These are phyloP conservation scores for Neoascia interrupta DNA, from an alignment of 2,888 invertebrate species.

Conservation along the genomic window DNA sequence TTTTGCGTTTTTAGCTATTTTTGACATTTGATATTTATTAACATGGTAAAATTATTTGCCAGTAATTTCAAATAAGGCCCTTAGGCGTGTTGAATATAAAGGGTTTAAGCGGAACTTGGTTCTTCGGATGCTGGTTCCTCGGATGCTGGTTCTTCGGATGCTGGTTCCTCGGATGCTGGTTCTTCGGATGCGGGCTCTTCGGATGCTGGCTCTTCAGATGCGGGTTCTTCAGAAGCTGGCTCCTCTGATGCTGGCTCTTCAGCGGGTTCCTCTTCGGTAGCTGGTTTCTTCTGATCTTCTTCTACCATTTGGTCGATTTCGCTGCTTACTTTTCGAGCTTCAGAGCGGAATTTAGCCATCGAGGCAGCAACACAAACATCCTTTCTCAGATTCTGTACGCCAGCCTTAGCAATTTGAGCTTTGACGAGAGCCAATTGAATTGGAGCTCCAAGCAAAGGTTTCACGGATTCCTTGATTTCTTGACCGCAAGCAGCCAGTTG, in stretches of 20 bases:
- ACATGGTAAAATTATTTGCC: too few relatives aligned
- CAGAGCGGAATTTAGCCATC: conserved; percentile 7
- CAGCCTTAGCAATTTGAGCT: conserved; percentile 3
- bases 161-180: neutral
- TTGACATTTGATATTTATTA: too few relatives aligned
- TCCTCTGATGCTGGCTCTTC: neutral
- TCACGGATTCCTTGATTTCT: neutral
- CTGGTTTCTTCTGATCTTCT: conserved; percentile 20
- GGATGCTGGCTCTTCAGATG: neutral
- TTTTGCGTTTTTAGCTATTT: too few relatives aligned
- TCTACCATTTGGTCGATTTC: conserved; percentile 9
- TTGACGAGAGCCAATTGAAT: neutral
- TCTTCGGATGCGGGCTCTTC: neutral
- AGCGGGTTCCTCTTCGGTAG: neutral
- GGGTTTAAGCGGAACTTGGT: neutral
- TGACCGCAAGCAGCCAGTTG: neutral
- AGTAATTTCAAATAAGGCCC: too few relatives aligned
- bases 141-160: neutral
- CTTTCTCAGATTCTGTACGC: neutral
- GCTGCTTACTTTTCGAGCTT: neutral
- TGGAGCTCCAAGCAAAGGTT: conserved; percentile 10
- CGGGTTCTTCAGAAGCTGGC: neutral
- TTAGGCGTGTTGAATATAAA: too few relatives aligned
- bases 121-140: neutral
- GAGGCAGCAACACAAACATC: neutral